Evolutionary conservation across 2,888 invertebrate species (phyloP).

Genomic region (Tetanocera ferruginea): DNA sequence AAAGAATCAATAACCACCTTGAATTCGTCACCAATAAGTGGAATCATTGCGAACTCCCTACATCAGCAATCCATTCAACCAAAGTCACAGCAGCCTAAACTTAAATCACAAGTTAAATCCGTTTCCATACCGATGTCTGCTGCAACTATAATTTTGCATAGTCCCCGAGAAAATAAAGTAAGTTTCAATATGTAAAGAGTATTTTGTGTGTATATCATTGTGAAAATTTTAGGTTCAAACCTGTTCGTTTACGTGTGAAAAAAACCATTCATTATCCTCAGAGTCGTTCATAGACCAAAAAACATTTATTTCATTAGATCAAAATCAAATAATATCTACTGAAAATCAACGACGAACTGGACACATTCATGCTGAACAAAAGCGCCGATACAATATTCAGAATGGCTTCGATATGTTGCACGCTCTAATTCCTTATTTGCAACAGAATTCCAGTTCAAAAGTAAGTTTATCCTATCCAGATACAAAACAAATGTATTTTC

Average conservation of each 20-base stretch:
- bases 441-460: conserved; percentile 8
- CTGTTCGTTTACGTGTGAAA: conserved; percentile 48
- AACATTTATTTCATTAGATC: conserved; percentile 75
- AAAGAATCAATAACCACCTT: conserved; percentile 37
- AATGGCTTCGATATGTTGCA: conserved; percentile 96
- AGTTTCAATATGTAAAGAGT: neutral
- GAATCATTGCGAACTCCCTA: conserved; percentile 69
- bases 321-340: conserved; percentile 70
- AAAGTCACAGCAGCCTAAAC: neutral
- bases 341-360: conserved; percentile 83
- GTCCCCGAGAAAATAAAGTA: conserved; percentile 61
- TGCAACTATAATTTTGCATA: conserved; percentile 58
- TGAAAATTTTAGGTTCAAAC: conserved; percentile 59
- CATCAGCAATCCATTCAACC: conserved; percentile 69
- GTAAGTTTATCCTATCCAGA: neutral
- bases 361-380: conserved; percentile 96
- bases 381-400: conserved; percentile 94
- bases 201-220: conserved; percentile 44
- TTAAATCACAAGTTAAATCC: conserved; percentile 58
- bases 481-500: no score
- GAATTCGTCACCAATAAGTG: neutral
- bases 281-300: conserved; percentile 68
- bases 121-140: conserved; percentile 63
- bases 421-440: conserved; percentile 86
- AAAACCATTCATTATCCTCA: conserved; percentile 63